Percentiles rank a stretch among this genome's conserved stretches.
Evolutionary conservation across 1,140 invertebrate species (phyloP).

Genomic region (Caenorhabditis latens): DNA sequence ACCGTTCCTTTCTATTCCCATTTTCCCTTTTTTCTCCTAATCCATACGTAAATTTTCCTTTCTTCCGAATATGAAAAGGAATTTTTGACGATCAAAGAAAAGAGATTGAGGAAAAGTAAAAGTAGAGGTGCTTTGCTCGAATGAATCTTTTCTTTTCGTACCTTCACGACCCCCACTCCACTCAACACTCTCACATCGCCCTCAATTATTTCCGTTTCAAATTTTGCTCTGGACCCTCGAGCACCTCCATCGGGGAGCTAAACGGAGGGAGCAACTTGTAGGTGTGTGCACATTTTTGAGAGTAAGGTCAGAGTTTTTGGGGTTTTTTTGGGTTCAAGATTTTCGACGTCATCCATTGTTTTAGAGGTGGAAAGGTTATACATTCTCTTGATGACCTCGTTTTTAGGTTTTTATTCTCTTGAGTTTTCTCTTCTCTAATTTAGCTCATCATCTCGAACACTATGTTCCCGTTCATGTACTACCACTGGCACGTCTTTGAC

Average conservation of each 20-base stretch:
- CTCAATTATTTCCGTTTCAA: constrained; percentile 55
- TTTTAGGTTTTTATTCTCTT: too few relatives aligned
- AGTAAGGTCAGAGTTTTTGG: background rate
- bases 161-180: background rate
- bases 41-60: background rate
- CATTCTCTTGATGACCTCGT: too few relatives aligned
- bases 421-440: too few relatives aligned
- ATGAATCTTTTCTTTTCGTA: constrained; percentile 38
- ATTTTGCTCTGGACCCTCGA: background rate
- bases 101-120: background rate
- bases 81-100: background rate
- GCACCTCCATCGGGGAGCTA: background rate
- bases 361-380: too few relatives aligned
- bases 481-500: too few relatives aligned
- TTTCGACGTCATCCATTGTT: background rate
- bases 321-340: background rate
- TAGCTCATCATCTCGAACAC: too few relatives aligned
- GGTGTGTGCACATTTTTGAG: background rate
- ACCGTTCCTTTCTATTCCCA: too few relatives aligned
- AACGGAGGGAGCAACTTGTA: background rate
- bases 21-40: background rate
- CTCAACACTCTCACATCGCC: background rate
- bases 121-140: constrained; percentile 26
- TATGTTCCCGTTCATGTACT: too few relatives aligned
- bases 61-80: background rate